A percentile compares a stretch with the other conserved stretches of the same genome.
These are phyloP conservation scores for Gracilinanus agilis DNA, from an alignment of 2,113 vertebrate species.

Conservation along the genomic window DNA sequence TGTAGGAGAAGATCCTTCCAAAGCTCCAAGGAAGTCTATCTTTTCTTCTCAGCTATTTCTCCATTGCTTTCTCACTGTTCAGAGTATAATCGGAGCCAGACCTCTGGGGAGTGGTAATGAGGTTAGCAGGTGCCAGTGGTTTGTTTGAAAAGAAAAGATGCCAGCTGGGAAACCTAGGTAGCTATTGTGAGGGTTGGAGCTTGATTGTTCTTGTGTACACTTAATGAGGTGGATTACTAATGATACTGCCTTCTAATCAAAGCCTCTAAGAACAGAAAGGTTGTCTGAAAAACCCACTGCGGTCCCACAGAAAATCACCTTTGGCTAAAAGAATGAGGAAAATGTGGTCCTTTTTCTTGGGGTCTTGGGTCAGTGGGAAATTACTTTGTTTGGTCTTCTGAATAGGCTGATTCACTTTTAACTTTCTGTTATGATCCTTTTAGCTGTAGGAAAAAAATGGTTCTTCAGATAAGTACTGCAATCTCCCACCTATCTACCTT, in stretches of 20 bases:
- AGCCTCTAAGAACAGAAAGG: conserved; percentile 17
- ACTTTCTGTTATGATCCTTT: background rate
- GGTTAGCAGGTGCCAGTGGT: no score
- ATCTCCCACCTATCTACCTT: background rate
- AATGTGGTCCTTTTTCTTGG: background rate
- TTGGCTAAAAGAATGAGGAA: background rate
- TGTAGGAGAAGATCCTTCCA: no score
- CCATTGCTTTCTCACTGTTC: rapidly evolving
- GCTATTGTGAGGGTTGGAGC: background rate
- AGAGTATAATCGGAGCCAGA: background rate
- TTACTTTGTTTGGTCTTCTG: background rate
- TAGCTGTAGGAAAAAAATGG: background rate
- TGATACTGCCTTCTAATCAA: background rate
- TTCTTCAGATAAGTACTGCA: background rate
- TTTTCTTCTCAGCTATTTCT: no score
- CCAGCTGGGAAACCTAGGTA: background rate
- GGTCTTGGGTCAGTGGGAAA: background rate
- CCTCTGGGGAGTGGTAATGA: background rate
- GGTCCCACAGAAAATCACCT: background rate
- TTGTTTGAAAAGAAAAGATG: background rate
- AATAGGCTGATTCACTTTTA: background rate
- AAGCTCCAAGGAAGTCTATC: no score
- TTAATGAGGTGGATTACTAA: background rate
- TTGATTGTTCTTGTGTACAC: background rate
- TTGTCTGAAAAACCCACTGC: background rate